Evolutionary conservation across 1,140 invertebrate genomes (phyloP), one percentile per base, ranked within the genome.

Genomic region (Heliconius congener): DNA sequence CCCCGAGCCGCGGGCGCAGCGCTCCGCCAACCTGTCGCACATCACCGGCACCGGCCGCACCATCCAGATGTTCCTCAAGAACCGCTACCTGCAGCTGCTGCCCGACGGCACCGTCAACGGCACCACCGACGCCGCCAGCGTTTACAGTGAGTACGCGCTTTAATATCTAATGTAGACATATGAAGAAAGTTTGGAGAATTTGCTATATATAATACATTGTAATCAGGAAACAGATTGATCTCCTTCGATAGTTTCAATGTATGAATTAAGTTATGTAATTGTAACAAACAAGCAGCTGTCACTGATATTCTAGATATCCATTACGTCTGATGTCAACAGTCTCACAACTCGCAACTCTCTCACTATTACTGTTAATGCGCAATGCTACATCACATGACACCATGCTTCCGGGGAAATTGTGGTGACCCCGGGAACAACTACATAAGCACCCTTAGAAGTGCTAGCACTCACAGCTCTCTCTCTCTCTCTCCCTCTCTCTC

Each of bases 71-170:
- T 97, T 96, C 94, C 96, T 98, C 89, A 97, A 97, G 91, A 97
- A 97, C 94, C 95, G 96, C 79, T 96, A 97, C 89, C 95, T 98
- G 81, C 97, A 97, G 93, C 95, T 98, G 76, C 88, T 97, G 90
- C 96, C 97, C 71, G 97, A 97, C 93, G 97, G 97, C 86, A 97
- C 96, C 81, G 97, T 98, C 89, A 97, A 97, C 93, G 97, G 97
- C 76, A 97, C 97, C 87, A 95, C 95, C 86, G 96, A 97, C 88
- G 96, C 96, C 90, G 95, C 95, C 85, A 97, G 97, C 91, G 96
- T 97, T 93, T 97, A 97, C 95, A 97, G 97, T 98, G 91, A 97
- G 97, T 97, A 90, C 70, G 2, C 30, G 19, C 55, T 42, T 34
- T 34, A 34, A 2, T 34, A 42, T 8, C 42, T 42, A 42, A 34